Percentiles rank a stretch among this genome's conserved stretches.
Conservation (phyloP, 2,888 invertebrate species). For the Hydropsyche betteni region DNA sequence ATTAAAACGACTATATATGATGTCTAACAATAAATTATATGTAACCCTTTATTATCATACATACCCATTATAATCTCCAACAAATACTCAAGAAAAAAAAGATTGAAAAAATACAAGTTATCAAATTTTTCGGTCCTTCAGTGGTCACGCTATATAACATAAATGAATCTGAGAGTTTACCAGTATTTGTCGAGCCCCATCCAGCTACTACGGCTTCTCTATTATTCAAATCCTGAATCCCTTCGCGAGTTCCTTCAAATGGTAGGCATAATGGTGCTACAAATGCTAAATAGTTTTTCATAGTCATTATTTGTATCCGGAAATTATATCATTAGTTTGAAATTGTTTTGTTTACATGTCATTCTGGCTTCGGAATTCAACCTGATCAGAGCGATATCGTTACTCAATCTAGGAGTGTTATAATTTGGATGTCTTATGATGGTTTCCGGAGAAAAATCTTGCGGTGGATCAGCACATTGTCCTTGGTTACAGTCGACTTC, state of each 20-base stretch:
- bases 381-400: conserved; percentile 60
- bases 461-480: conserved; percentile 47
- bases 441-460: conserved; percentile 42
- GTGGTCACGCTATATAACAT: not conserved
- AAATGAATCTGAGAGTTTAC: conserved; percentile 17
- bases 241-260: conserved; percentile 53
- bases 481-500: conserved; percentile 48
- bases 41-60: too few relatives aligned
- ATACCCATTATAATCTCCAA: too few relatives aligned
- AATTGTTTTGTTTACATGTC: conserved; percentile 50
- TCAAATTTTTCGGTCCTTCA: not conserved
- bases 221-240: conserved; percentile 48
- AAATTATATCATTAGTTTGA: not conserved
- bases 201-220: conserved; percentile 57
- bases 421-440: conserved; percentile 56
- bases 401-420: conserved; percentile 54
- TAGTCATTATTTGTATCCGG: too few relatives aligned
- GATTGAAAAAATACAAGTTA: not conserved
- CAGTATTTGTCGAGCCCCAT: conserved; percentile 59
- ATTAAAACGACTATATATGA: too few relatives aligned
- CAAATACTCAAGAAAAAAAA: too few relatives aligned
- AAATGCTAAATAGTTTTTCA: conserved; percentile 41
- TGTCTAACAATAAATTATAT: too few relatives aligned
- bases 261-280: conserved; percentile 65
- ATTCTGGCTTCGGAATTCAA: conserved; percentile 55